Base-by-base conservation (phyloP, 2,888 invertebrate genomes). In the Marronus borbonicus region DNA sequence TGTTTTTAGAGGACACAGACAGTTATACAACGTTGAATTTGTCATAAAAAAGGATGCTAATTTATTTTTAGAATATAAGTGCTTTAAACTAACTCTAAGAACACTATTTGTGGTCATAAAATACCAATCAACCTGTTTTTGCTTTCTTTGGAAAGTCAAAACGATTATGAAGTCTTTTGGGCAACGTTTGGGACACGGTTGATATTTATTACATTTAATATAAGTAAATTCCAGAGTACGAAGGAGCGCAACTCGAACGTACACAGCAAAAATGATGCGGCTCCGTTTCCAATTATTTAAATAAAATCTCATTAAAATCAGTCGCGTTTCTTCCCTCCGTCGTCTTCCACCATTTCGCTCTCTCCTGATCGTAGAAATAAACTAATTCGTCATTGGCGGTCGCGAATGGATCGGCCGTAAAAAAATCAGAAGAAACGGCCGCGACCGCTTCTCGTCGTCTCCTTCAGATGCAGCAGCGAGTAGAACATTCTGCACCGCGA, bases 381-480 rank as follows among this genome's bases (percentile, higher is more conserved):
- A 52, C 68, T 50, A 68, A 68, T 68, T 68, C 68, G 50, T 68
- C 68, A 68, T 68, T 50, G 68, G 52, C 50, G 68, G 68, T 68
- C 68, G 50, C 68, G 68, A 68, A 68, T 50, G 50, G 68, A 68
- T 68, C 68, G 50, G n/a, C 28, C 3, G 20, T 68, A 50, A 68
- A 68, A 17, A 50, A 68, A 68, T 68, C 20, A 68, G 24, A 68
- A 68, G 68, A 68, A 50, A 68, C 50, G 10, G 68, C 68, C 50
- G 68, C 50, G 20, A 50, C 68, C 50, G 68, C 50, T 68, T n/a
- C 68, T 68, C 50, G 68, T n/a, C 68, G 68, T 50, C 50, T 52
- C 28, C 68, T 68, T 68, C 68, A 14, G 55, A 70, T 70, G 70
- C 55, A 70, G 10, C 36, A 17, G 36, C 58, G 36, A 14, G 50